Percentiles rank a stretch among this genome's conserved stretches.
These are phyloP conservation scores for Pelodiscus sinensis DNA, from an alignment of 2,113 vertebrate species.

Conservation along the genomic window DNA sequence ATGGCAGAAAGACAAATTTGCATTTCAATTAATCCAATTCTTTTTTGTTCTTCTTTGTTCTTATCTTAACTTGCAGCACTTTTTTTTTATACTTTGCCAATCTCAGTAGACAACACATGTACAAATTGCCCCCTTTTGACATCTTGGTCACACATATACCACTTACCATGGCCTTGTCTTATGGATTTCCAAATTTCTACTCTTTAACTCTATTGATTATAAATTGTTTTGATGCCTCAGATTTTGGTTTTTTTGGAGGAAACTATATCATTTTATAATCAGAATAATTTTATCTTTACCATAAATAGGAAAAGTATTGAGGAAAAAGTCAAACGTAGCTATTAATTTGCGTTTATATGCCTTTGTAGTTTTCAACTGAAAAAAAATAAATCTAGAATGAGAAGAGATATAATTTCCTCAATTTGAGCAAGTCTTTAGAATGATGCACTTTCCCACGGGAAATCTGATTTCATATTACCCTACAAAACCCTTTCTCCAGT, in stretches of 20 bases:
- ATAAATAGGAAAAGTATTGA: conserved; percentile 39
- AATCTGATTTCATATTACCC: conserved; percentile 11
- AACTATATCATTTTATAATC: conserved; percentile 29
- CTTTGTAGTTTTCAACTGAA: conserved; percentile 51
- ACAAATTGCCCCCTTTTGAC: conserved; percentile 23
- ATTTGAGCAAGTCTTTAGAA: conserved; percentile 16
- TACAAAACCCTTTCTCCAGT: background rate
- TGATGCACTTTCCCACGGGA: background rate
- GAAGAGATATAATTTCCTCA: conserved; percentile 51
- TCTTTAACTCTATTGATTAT: conserved; percentile 48
- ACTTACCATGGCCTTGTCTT: conserved; percentile 17
- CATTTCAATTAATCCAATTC: conserved; percentile 46
- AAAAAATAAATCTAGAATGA: conserved; percentile 54
- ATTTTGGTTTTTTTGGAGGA: conserved; percentile 18
- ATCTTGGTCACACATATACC: background rate
- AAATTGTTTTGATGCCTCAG: conserved; percentile 20
- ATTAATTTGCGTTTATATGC: conserved; percentile 38
- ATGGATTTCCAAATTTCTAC: conserved; percentile 46
- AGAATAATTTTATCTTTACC: conserved; percentile 52
- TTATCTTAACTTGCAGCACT: conserved; percentile 57
- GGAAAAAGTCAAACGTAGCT: conserved; percentile 57
- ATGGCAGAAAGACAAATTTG: conserved; percentile 34
- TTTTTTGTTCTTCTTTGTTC: conserved; percentile 48
- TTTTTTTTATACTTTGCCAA: conserved; percentile 16
- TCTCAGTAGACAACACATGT: background rate